These are phyloP conservation scores for Gambelia wislizenii DNA, from an alignment of 2,797 vertebrate species.

Conservation along the genomic window DNA sequence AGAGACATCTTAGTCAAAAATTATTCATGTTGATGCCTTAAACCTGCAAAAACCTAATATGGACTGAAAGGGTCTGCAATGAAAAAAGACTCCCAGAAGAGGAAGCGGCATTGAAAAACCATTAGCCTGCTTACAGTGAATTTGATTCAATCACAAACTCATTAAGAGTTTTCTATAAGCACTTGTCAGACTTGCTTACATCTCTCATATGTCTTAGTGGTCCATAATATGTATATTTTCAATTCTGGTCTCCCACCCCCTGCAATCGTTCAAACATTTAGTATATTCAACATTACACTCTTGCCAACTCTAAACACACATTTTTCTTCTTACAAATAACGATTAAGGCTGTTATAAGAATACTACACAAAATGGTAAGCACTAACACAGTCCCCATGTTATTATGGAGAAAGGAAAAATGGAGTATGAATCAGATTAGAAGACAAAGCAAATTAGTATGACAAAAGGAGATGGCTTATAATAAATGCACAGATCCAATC, in stretches of 20 bases:
- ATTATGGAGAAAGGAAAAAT: background rate
- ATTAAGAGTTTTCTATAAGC: slow-evolving; percentile 58
- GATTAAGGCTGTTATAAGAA: slow-evolving; percentile 1
- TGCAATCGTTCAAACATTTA: slow-evolving; percentile 41
- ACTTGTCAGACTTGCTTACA: slow-evolving; percentile 45
- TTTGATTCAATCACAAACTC: slow-evolving; percentile 55
- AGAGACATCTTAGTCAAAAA: slow-evolving; percentile 45
- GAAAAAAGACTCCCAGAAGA: slow-evolving; percentile 31
- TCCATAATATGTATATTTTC: slow-evolving; percentile 52
- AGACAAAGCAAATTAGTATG: background rate
- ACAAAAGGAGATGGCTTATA: background rate
- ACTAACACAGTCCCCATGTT: background rate
- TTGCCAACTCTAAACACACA: slow-evolving; percentile 46
- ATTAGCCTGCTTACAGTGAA: slow-evolving; percentile 64
- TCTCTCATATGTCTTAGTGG: slow-evolving; percentile 61
- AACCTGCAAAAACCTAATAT: slow-evolving; percentile 26
- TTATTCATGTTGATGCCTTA: slow-evolving; percentile 39
- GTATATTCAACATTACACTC: slow-evolving; percentile 40
- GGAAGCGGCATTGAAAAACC: slow-evolving; percentile 30
- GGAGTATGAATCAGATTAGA: background rate
- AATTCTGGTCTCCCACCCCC: slow-evolving; percentile 37
- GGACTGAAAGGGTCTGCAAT: slow-evolving; percentile 9
- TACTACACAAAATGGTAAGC: background rate
- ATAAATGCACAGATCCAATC: background rate
- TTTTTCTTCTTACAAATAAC: slow-evolving; percentile 37